These are phyloP conservation scores for Trichosurus vulpecula DNA, from an alignment of 2,797 vertebrate species.

Conservation along the genomic window DNA sequence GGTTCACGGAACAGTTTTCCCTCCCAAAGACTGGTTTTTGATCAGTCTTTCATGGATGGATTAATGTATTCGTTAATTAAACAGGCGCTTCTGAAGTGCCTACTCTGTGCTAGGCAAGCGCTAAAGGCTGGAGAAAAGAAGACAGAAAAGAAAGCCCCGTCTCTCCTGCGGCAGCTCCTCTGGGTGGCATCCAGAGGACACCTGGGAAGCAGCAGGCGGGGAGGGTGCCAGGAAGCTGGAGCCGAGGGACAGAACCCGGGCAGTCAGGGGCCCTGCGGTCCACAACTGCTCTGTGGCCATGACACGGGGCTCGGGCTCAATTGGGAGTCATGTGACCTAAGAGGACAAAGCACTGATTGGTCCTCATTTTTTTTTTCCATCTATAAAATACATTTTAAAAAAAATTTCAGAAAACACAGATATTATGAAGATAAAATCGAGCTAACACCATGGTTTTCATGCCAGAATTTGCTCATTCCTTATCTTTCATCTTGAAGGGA, in stretches of 20 bases:
- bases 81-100: not conserved
- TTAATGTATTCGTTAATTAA: not conserved
- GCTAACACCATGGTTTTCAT: not conserved
- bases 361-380: too few species aligned
- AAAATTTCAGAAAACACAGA: not conserved
- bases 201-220: too few species aligned
- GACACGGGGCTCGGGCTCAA: too few species aligned
- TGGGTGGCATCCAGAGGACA: too few species aligned
- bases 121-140: not conserved
- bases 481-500: not conserved
- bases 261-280: not conserved
- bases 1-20: not conserved
- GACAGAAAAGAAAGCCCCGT: too few species aligned
- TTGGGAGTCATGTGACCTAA: too few species aligned
- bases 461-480: too few species aligned
- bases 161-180: too few species aligned
- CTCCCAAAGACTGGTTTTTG: not conserved
- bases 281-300: too few species aligned
- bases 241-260: not conserved
- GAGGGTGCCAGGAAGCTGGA: fast-evolving
- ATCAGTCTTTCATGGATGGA: not conserved
- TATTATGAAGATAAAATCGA: not conserved
- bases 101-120: not conserved
- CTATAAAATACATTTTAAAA: not conserved
- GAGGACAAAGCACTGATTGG: too few species aligned